Evolutionary conservation across 2,888 invertebrate species (phyloP).

Genomic region (Pandemis cinnamomeana): DNA sequence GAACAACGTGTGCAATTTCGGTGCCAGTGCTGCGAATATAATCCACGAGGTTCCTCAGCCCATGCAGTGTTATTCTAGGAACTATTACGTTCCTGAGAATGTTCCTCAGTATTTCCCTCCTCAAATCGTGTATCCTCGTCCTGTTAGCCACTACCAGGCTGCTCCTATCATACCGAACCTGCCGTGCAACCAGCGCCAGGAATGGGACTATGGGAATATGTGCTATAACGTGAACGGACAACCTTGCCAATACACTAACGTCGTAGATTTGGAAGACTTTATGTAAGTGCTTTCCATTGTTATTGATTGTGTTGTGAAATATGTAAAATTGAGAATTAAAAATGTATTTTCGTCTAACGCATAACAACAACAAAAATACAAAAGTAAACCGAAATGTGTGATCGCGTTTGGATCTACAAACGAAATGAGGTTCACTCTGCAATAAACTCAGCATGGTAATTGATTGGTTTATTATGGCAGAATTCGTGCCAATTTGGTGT

Average conservation of each 20-base stretch:
- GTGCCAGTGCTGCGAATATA: slow-evolving; percentile 55
- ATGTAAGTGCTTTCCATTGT: slow-evolving; percentile 85
- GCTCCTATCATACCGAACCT: slow-evolving; percentile 59
- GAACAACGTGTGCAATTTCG: slow-evolving; percentile 57
- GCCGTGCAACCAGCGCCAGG: slow-evolving; percentile 78
- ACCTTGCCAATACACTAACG: slow-evolving; percentile 87
- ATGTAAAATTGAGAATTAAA: neutral
- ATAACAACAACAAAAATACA: no score
- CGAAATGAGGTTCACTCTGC: no score
- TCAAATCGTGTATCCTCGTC: slow-evolving; percentile 53
- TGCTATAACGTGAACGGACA: slow-evolving; percentile 88
- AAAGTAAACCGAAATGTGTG: no score
- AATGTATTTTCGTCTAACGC: no score
- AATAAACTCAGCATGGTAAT: no score
- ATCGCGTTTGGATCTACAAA: no score
- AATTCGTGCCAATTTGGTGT: no score
- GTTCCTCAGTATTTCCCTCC: slow-evolving; percentile 54
- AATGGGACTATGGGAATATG: slow-evolving; percentile 87
- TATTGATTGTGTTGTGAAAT: neutral
- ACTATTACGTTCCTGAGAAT: slow-evolving; percentile 54
- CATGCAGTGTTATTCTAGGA: slow-evolving; percentile 64
- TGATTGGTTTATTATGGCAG: no score
- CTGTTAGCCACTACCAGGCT: slow-evolving; percentile 52
- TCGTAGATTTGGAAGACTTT: slow-evolving; percentile 90
- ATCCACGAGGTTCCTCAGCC: slow-evolving; percentile 52